These are phyloP conservation scores for Terrapene triunguis DNA, from an alignment of 2,113 vertebrate genomes.

Conservation along the genomic window DNA sequence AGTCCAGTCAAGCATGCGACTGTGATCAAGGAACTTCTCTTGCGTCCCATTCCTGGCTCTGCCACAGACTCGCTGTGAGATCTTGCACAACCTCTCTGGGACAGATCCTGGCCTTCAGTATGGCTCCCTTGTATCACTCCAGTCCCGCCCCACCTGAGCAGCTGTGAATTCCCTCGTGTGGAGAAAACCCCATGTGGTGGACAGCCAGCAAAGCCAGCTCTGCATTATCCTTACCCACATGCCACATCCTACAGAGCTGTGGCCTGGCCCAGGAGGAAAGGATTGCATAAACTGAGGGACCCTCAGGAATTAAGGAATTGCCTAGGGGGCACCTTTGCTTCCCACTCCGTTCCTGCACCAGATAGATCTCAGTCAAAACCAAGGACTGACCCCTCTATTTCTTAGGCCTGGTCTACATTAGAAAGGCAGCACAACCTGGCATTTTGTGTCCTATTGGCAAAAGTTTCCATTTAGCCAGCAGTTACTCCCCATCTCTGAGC, in stretches of 20 bases:
- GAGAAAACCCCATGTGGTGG: neutral
- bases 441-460: neutral
- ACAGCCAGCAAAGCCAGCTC: neutral
- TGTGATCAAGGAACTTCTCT: neutral
- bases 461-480: neutral
- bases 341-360: neutral
- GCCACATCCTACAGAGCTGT: neutral
- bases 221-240: neutral
- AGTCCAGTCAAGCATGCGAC: neutral
- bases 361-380: neutral
- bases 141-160: neutral
- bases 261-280: neutral
- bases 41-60: rapidly evolving
- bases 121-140: neutral
- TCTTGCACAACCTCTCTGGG: neutral
- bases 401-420: neutral
- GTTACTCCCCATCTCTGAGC: neutral
- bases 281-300: neutral
- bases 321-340: neutral
- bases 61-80: rapidly evolving
- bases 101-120: neutral
- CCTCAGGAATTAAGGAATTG: neutral
- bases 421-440: neutral
- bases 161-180: neutral
- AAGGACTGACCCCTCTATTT: neutral